Evolutionary conservation across 2,888 invertebrate species (phyloP).

Genomic region (Drosophila cognata): DNA sequence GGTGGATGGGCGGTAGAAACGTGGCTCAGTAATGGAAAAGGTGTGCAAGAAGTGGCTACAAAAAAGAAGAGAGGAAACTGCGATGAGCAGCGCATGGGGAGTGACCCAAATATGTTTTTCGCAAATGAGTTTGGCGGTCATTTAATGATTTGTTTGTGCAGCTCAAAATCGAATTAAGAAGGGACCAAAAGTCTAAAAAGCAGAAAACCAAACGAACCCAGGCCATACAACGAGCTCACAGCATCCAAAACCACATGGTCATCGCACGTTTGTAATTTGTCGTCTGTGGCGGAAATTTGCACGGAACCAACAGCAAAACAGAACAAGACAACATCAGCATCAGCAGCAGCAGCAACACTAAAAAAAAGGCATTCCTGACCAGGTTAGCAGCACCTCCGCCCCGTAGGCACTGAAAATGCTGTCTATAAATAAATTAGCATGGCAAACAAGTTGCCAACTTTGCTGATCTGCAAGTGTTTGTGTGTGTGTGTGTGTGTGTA

Average conservation of each 20-base stretch:
- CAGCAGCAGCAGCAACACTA: neutral
- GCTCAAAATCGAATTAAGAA: slow-evolving; percentile 69
- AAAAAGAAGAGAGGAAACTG: neutral
- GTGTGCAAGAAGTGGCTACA: slow-evolving; percentile 10
- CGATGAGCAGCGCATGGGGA: slow-evolving; percentile 13
- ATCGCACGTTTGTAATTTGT: slow-evolving; percentile 74
- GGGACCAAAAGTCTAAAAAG: slow-evolving; percentile 19
- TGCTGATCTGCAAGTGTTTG: slow-evolving; percentile 27
- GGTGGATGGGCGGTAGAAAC: slow-evolving; percentile 2
- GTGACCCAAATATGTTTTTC: slow-evolving; percentile 66
- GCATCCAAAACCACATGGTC: slow-evolving; percentile 44
- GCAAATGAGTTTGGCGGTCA: slow-evolving; percentile 66
- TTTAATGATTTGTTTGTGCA: slow-evolving; percentile 75
- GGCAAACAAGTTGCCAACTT: slow-evolving; percentile 70
- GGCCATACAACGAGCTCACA: neutral
- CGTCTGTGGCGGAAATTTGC: slow-evolving; percentile 79
- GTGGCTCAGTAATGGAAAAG: slow-evolving; percentile 42
- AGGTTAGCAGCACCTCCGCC: slow-evolving; percentile 16
- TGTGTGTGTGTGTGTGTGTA: slow-evolving; percentile 16
- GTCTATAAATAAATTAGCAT: slow-evolving; percentile 82
- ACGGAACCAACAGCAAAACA: slow-evolving; percentile 50
- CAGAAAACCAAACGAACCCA: slow-evolving; percentile 7
- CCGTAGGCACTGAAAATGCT: slow-evolving; percentile 47
- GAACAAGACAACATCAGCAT: slow-evolving; percentile 24
- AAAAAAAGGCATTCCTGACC: slow-evolving; percentile 22